phyloP scores from a whole-genome alignment of 2,888 invertebrate genomes.

The Conomelus anceps region DNA sequence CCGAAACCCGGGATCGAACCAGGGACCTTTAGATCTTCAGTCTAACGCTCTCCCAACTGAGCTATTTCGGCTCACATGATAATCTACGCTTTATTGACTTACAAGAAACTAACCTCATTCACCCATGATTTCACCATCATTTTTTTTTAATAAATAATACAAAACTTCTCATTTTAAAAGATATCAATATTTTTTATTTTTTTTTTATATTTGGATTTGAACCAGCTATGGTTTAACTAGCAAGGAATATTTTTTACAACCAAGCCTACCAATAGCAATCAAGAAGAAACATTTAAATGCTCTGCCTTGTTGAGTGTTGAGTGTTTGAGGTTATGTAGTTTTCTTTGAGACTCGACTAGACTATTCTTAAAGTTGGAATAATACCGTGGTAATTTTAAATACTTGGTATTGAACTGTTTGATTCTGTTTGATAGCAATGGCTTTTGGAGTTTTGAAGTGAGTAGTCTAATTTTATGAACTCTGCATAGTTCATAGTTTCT shows the following conservation, averaged over 20 bases:
- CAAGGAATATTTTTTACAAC: too few relatives aligned
- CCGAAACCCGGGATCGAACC: constrained; percentile 66
- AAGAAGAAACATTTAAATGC: too few relatives aligned
- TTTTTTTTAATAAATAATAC: too few relatives aligned
- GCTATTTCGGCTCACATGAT: constrained; percentile 51
- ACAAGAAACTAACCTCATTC: too few relatives aligned
- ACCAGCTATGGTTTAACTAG: too few relatives aligned
- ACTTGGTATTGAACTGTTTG: background rate
- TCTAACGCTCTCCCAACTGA: constrained; percentile 61
- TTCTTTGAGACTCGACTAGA: too few relatives aligned
- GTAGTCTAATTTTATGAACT: background rate
- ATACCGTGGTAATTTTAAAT: background rate
- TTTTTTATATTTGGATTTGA: too few relatives aligned
- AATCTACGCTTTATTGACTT: background rate
- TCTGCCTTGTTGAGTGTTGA: background rate
- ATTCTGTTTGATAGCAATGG: background rate
- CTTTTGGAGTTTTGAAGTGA: background rate
- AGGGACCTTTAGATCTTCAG: constrained; percentile 66
- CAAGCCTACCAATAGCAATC: too few relatives aligned
- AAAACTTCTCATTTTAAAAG: too few relatives aligned
- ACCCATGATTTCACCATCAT: too few relatives aligned
- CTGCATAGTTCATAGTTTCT: background rate
- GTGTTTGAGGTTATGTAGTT: background rate
- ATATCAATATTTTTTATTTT: too few relatives aligned
- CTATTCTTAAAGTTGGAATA: too few relatives aligned